Conservation (phyloP, 2,888 invertebrate species). For the Ophioninae sp. region DNA sequence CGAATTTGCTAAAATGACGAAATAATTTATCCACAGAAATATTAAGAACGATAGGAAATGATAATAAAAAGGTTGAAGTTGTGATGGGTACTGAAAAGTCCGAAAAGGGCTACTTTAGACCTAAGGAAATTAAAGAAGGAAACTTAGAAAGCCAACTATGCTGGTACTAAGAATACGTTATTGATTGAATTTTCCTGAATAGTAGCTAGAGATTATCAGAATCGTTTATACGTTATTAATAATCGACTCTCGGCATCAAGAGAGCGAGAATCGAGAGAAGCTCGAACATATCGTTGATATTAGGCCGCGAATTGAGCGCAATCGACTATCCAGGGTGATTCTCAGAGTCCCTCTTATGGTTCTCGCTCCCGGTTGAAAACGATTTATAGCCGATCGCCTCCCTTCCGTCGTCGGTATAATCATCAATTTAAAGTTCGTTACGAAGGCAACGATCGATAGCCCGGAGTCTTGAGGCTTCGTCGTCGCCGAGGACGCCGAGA, state of each 20-base stretch:
- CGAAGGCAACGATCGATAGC: constrained; percentile 73
- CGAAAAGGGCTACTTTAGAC: no score
- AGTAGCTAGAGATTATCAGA: neutral
- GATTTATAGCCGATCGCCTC: constrained; percentile 64
- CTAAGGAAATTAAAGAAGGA: no score
- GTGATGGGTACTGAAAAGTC: no score
- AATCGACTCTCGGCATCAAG: constrained; percentile 22
- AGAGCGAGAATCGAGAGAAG: constrained; percentile 5
- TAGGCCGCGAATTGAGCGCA: constrained; percentile 30
- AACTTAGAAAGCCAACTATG: neutral
- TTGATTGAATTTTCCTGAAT: neutral
- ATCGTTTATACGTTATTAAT: constrained; percentile 24
- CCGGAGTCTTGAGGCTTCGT: constrained; percentile 65
- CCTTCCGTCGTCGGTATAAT: constrained; percentile 70
- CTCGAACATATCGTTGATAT: constrained; percentile 13
- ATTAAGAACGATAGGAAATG: neutral
- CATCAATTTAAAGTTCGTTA: constrained; percentile 77
- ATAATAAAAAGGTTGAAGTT: neutral
- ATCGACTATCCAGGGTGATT: constrained; percentile 59
- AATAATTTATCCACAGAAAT: neutral
- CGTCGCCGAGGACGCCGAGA: constrained; percentile 39
- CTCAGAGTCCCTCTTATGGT: constrained; percentile 44
- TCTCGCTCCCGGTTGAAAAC: constrained; percentile 50
- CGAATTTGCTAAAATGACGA: neutral
- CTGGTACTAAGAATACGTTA: neutral